Conservation (phyloP, 2,888 invertebrate genomes). For the Enchytraeus crypticus region DNA sequence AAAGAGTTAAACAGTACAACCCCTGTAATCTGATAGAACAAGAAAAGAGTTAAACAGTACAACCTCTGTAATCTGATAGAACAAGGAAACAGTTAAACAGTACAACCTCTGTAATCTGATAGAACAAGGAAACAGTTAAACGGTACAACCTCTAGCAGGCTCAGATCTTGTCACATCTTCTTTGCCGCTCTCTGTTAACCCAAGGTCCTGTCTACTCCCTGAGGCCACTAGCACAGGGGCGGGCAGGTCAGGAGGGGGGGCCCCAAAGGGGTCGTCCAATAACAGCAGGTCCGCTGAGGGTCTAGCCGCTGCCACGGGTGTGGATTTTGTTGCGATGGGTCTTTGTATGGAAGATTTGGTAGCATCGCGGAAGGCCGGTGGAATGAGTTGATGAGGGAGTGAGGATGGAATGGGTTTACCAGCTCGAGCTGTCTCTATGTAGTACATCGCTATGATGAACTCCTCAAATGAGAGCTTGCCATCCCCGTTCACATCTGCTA, state of each 20-base stretch:
- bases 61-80: no score
- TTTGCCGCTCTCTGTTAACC: no score
- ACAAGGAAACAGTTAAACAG: no score
- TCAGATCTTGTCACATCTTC: background rate
- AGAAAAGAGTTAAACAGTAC: no score
- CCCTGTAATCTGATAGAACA: no score
- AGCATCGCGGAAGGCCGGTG: conserved; percentile 68
- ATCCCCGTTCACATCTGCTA: conserved; percentile 86
- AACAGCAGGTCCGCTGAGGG: conserved; percentile 5
- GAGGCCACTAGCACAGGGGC: background rate
- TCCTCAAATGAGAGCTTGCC: conserved; percentile 90
- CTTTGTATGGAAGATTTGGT: background rate
- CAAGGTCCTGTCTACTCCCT: background rate
- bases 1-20: no score
- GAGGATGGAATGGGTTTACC: conserved; percentile 72
- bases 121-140: background rate
- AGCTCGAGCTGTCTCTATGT: conserved; percentile 76
- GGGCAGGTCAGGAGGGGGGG: background rate
- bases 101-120: no score
- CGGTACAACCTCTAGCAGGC: background rate
- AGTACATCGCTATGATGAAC: conserved; percentile 91
- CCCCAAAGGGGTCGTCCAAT: conserved; percentile 9
- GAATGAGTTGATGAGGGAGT: conserved; percentile 75
- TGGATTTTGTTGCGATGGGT: background rate
- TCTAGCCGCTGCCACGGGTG: background rate